Conservation (phyloP, 2,113 vertebrate species). For the Dicrurus megarhynchus region DNA sequence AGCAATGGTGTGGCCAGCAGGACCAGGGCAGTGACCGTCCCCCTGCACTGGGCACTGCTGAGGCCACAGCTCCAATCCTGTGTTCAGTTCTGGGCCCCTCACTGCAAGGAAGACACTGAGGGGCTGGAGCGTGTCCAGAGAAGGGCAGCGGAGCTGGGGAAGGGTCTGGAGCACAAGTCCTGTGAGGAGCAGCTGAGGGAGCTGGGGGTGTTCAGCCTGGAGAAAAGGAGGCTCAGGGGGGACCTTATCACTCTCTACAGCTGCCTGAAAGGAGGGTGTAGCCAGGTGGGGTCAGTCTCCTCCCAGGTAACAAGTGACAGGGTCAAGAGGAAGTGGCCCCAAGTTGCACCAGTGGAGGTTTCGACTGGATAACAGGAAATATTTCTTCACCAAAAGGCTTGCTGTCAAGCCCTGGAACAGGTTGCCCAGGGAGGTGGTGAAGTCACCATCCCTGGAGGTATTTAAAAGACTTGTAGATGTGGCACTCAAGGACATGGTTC, state of each 20-base stretch:
- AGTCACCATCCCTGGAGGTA: not conserved
- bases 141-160: not conserved
- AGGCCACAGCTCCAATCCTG: not conserved
- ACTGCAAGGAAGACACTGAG: not conserved
- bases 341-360: not conserved
- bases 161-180: not conserved
- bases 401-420: not conserved
- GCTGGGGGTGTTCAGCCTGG: not conserved
- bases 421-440: not conserved
- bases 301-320: not conserved
- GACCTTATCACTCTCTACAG: rapidly evolving
- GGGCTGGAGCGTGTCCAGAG: not conserved
- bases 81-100: not conserved
- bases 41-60: not conserved
- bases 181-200: not conserved
- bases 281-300: not conserved
- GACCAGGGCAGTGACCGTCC: not conserved
- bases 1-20: not conserved
- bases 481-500: not conserved
- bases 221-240: not conserved
- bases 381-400: not conserved
- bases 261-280: not conserved
- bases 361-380: not conserved
- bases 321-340: not conserved
- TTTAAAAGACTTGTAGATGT: not conserved